Base-by-base conservation (phyloP, 2,888 invertebrate genomes). In the Eurytoma adleriae region DNA sequence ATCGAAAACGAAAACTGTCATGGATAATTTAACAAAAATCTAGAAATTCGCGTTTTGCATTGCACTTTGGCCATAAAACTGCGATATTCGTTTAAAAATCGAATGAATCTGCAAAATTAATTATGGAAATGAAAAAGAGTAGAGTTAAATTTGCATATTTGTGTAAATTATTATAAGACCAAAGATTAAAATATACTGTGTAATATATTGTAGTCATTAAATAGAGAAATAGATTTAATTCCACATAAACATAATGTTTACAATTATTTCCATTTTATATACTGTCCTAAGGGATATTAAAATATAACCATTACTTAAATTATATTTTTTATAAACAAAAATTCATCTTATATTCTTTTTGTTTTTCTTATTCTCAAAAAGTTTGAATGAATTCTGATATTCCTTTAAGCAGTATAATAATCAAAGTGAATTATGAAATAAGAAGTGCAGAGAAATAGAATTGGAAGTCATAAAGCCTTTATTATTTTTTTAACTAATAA, bases 171-270 rank as follows among this genome's bases (percentile, higher is more conserved):
- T 80, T 83, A 81, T 83, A 83, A 85, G 84, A 85, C 86, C 86
- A 86, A 86, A 86, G 86, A 86, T 86, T 85, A 83, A 81, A 76
- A 79, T 83, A 83, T 82, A 85, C 83, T 83, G 82, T 84, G 83
- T 84, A 83, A 83, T 82, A 79, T 84, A 81, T 82, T 82, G 76
- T 82, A 82, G 81, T 80, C 78, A 82, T 80, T 81, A 78, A 79
- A 75, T 82, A 83, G 79, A 79, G 54, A 81, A 78, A 81, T 83
- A 81, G 82, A 82, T 81, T 54, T 81, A 81, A 78, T 83, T 80
- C 82, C 78, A 79, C 74, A 82, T 67, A 79, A 77, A 66, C 5
- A 52, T 52, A 27, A 61, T 0, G 40, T 40, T 40, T 1, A 40
- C 10, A 40, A 40, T 40, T 40, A 40, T 40, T 40, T 40, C 10